Evolutionary conservation across 2,797 vertebrate genomes (phyloP).

Genomic region (Fistularia tabacaria): DNA sequence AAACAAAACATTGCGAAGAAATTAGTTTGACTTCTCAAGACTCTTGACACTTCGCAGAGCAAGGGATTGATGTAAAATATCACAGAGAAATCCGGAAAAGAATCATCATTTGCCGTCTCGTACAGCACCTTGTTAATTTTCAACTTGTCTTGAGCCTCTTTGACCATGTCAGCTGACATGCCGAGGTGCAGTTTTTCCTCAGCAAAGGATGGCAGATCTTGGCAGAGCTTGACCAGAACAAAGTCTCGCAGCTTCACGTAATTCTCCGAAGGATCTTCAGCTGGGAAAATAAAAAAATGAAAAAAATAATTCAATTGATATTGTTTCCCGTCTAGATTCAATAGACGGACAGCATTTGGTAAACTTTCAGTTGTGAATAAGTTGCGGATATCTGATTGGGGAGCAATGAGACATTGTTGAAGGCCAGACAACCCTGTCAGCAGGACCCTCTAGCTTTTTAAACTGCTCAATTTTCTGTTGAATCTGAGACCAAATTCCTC

Average conservation of each 20-base stretch:
- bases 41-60: not conserved
- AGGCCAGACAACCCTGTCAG: conserved; percentile 4
- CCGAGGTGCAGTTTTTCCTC: conserved; percentile 85
- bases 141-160: conserved; percentile 87
- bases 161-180: conserved; percentile 88
- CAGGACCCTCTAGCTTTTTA: conserved; percentile 17
- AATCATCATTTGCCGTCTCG: not conserved
- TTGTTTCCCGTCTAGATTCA: too few species aligned
- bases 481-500: conserved; percentile 26
- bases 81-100: not conserved
- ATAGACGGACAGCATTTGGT: not conserved
- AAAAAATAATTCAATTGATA: not conserved
- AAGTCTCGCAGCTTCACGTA: conserved; percentile 95
- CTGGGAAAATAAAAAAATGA: conserved; percentile 59
- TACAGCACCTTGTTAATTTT: conserved; percentile 95
- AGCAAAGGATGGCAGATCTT: conserved; percentile 84
- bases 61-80: not conserved
- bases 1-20: too few species aligned
- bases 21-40: not conserved
- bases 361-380: not conserved
- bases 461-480: conserved; percentile 19
- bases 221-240: conserved; percentile 91
- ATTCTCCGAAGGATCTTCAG: conserved; percentile 95
- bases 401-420: too few species aligned
- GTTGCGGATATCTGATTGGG: not conserved